Percentiles rank a stretch among this genome's conserved stretches.
Evolutionary conservation across 1,140 invertebrate species (phyloP).

Genomic region (Potamilus streckersoni): DNA sequence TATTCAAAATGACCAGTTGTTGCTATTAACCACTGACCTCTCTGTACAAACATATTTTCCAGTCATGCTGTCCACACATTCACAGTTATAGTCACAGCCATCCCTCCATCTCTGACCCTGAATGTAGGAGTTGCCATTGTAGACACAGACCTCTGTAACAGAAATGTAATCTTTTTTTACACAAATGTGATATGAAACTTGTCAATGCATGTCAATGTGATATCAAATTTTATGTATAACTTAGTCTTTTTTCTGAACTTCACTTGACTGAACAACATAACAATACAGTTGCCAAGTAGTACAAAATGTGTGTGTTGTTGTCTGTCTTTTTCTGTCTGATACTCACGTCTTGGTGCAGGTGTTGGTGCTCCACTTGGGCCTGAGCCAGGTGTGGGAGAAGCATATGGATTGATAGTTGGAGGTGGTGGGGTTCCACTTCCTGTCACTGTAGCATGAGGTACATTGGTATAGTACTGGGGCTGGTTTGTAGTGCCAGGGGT

Average conservation of each 20-base stretch:
- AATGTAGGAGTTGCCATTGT: slow-evolving; percentile 34
- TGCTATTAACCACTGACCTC: slow-evolving; percentile 5
- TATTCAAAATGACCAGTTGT: too few relatives aligned
- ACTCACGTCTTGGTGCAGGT: slow-evolving; percentile 17
- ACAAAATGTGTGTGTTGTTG: not conserved
- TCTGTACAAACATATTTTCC: slow-evolving; percentile 40
- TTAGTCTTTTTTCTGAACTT: too few relatives aligned
- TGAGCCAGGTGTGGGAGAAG: slow-evolving; percentile 28
- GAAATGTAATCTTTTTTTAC: not conserved
- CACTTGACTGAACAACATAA: not conserved
- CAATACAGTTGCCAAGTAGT: not conserved
- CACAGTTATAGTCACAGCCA: slow-evolving; percentile 42
- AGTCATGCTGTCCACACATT: slow-evolving; percentile 27
- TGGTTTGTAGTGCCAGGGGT: slow-evolving; percentile 30
- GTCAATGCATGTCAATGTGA: too few relatives aligned
- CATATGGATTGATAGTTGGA: slow-evolving; percentile 11
- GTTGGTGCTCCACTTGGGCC: slow-evolving; percentile 19
- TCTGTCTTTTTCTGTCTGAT: not conserved
- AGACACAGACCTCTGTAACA: slow-evolving; percentile 33
- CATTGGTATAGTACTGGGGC: slow-evolving; percentile 33
- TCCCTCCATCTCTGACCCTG: slow-evolving; percentile 41
- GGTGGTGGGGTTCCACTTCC: slow-evolving; percentile 39
- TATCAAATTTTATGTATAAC: too few relatives aligned
- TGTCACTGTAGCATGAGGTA: slow-evolving; percentile 35
- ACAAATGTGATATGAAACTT: too few relatives aligned